Percentiles rank a stretch among this genome's conserved stretches.
These are phyloP conservation scores for Cassiopea xamachana DNA, from an alignment of 30 jellyfish, hydroid and myxozoan genomes.

Conservation along the genomic window DNA sequence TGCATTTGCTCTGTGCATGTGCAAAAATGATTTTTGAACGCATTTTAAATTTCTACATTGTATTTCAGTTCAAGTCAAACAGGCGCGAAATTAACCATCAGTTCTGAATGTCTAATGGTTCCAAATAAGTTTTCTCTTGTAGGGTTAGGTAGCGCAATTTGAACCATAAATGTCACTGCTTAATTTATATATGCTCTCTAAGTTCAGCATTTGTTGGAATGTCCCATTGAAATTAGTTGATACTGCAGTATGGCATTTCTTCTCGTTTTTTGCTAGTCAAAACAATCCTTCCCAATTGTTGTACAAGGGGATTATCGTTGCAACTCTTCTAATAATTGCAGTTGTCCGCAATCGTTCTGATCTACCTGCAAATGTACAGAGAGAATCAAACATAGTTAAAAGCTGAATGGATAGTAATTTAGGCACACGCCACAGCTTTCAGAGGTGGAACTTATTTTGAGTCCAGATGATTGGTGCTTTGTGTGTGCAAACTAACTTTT, in stretches of 20 bases:
- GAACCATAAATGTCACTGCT: too few relatives aligned
- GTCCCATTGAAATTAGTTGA: too few relatives aligned
- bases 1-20: too few relatives aligned
- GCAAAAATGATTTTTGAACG: too few relatives aligned
- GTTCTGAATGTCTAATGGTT: background rate
- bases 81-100: background rate
- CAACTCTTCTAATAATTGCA: background rate
- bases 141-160: background rate
- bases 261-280: too few relatives aligned
- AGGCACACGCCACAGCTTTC: constrained; percentile 9
- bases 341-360: background rate
- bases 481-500: background rate
- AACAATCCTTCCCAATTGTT: background rate
- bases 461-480: background rate
- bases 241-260: too few relatives aligned
- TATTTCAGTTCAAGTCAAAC: too few relatives aligned
- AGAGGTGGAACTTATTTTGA: background rate
- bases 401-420: background rate
- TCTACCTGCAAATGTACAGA: background rate
- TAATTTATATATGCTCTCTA: too few relatives aligned
- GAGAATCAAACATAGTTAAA: background rate
- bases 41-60: too few relatives aligned
- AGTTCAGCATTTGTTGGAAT: too few relatives aligned
- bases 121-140: background rate
- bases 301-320: background rate